Percentiles rank a stretch among this genome's conserved stretches.
These are phyloP conservation scores for Ginglymostoma cirratum DNA, from an alignment of 2,113 vertebrate species.

Conservation along the genomic window DNA sequence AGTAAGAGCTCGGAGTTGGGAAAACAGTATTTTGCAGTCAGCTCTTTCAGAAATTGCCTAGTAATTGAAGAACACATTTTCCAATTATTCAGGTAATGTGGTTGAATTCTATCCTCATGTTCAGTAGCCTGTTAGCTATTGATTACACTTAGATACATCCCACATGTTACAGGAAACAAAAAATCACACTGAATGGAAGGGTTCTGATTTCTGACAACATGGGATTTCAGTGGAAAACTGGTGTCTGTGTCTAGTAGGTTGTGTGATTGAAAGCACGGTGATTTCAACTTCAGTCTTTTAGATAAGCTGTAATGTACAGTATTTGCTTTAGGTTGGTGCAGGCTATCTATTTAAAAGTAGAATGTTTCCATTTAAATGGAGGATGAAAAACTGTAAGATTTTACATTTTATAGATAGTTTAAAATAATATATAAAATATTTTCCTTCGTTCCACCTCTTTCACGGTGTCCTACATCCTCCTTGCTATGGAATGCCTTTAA, in stretches of 20 bases:
- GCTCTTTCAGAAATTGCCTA: constrained; percentile 12
- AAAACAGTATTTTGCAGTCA: background rate
- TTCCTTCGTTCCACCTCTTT: background rate
- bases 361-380: background rate
- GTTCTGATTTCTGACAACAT: background rate
- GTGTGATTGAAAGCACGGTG: background rate
- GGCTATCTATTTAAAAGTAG: background rate
- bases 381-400: background rate
- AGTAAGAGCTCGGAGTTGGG: background rate
- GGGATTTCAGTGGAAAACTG: background rate
- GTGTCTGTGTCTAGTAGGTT: background rate
- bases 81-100: background rate
- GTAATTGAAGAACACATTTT: constrained; percentile 28
- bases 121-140: background rate
- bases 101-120: background rate
- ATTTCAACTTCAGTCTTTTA: background rate
- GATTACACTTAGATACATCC: background rate
- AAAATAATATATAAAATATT: background rate
- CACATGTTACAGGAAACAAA: background rate
- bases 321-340: background rate
- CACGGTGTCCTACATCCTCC: background rate
- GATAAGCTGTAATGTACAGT: background rate
- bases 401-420: background rate
- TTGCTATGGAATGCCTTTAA: background rate
- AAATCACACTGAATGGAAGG: background rate